Base-by-base conservation (phyloP, 2,797 vertebrate genomes). In the Zalophus californianus region DNA sequence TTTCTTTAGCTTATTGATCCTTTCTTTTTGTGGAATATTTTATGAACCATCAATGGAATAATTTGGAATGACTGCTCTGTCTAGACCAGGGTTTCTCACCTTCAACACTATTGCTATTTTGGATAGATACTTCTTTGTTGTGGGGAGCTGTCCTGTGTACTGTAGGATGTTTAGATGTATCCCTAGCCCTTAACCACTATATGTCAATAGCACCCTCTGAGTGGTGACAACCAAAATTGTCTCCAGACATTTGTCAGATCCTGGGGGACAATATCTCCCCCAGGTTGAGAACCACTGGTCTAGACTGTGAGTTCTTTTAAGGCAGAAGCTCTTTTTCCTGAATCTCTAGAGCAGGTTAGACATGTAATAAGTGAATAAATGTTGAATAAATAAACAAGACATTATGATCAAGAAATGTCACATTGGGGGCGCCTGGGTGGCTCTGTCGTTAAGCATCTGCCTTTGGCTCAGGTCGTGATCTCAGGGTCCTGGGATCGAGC, bases 371-470 rank as follows among this genome's bases (percentile, higher is more conserved):
- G 48, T 82, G 32, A 95, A 84, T 92, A 58, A 79, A 35, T 94
- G 41, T 66, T 91, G 64, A 97, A 54, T 86, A 60, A 92, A 82
- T 25, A 72, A 73, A 79, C 13, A 60, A 95, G n/a, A 95, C 29
- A 2, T 93, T 95, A 44, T 86, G 64, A 86, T 56, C 54, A 73
- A 68, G 27, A 95, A 93, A 83, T 93, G 29, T n/a, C 80, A 95
- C 44, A 82, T 86, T 94, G 64, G 44, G 44, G 44, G 9, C 44
- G 44, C 44, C 44, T 44, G 44, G 44, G 44, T 44, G 44, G 44
- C 44, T 44, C 44, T 2, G 44, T 44, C 9, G 44, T 44, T 44
- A 44, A 10, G 44, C 44, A 8, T 44, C 44, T 44, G 44, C 44
- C 44, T 44, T 44, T 9, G 44, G 44, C 44, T 44, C 44, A 44